Evolutionary conservation across 2,888 invertebrate genomes (phyloP), one percentile per base, ranked within the genome.

Genomic region (Portevinia maculata): DNA sequence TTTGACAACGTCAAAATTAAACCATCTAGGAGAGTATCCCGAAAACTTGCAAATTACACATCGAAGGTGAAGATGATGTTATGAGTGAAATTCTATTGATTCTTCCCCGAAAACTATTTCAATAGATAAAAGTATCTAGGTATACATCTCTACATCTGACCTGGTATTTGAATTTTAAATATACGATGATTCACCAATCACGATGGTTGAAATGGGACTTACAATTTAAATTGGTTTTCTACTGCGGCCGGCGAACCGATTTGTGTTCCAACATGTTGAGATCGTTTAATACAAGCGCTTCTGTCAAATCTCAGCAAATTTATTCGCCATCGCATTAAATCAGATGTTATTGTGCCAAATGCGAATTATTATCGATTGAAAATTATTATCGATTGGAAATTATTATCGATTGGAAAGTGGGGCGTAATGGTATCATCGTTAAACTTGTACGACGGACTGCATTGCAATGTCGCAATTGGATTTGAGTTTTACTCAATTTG

Each of bases 371-470:
- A 62, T 62, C 11, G 53, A 62, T 62, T 53, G 19, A 1, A 55
- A 53, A 62, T 73, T 57, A 1, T 15, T n/a, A n/a, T n/a, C n/a
- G n/a, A n/a, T n/a, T n/a, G n/a, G n/a, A n/a, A 44, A 44, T 55
- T 73, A 53, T 62, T 64, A 62, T 62, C 11, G 53, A 62, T 62
- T 53, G 19, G 3, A 55, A 53, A 62, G 62, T 57, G 3, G n/a
- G 11, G 9, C 15, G 62, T 39, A 73, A 73, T 64, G 32, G 46
- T 64, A 37, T 64, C 24, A 55, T 73, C 62, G 53, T 13, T 64
- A 55, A 46, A 37, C 52, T 50, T 39, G 60, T 41, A n/a, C 6
- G 24, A 34, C 8, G 6, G 1, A 3, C 5, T 44, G 6, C 19
- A 9, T 19, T 44, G 9, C 11, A 17, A 15, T 44, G 17, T 4